phyloP scores from a whole-genome alignment of 2,888 invertebrate species.

The Laothoe populi region DNA sequence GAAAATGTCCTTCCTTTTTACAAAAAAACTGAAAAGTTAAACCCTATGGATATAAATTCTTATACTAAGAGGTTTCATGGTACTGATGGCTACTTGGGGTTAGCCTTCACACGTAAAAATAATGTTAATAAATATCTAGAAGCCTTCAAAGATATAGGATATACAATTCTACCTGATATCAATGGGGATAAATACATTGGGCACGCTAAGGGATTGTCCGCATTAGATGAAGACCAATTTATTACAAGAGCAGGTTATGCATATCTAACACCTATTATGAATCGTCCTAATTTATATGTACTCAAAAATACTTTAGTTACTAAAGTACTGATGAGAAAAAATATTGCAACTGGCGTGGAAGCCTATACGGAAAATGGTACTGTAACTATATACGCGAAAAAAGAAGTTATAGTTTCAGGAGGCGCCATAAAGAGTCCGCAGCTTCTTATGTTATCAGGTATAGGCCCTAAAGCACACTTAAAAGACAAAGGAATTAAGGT shows the following conservation, averaged over 20 bases:
- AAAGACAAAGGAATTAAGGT: constrained; percentile 44
- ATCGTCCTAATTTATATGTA: constrained; percentile 47
- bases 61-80: constrained; percentile 43
- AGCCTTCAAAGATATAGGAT: constrained; percentile 65
- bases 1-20: constrained; percentile 50
- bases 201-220: constrained; percentile 42
- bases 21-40: constrained; percentile 51
- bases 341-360: constrained; percentile 50
- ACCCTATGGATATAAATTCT: constrained; percentile 34
- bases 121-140: constrained; percentile 42
- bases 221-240: constrained; percentile 39
- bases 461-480: constrained; percentile 53
- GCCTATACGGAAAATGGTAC: constrained; percentile 34
- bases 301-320: constrained; percentile 49
- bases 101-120: constrained; percentile 44
- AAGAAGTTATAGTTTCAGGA: constrained; percentile 56
- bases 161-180: constrained; percentile 50
- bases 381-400: constrained; percentile 42
- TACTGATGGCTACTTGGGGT: constrained; percentile 41
- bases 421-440: constrained; percentile 55
- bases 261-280: constrained; percentile 43
- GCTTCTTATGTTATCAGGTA: constrained; percentile 57
- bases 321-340: constrained; percentile 48
- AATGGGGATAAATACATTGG: constrained; percentile 56
- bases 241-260: constrained; percentile 48